phyloP scores from a whole-genome alignment of 2,113 vertebrate genomes.

The Hemicordylus capensis region DNA sequence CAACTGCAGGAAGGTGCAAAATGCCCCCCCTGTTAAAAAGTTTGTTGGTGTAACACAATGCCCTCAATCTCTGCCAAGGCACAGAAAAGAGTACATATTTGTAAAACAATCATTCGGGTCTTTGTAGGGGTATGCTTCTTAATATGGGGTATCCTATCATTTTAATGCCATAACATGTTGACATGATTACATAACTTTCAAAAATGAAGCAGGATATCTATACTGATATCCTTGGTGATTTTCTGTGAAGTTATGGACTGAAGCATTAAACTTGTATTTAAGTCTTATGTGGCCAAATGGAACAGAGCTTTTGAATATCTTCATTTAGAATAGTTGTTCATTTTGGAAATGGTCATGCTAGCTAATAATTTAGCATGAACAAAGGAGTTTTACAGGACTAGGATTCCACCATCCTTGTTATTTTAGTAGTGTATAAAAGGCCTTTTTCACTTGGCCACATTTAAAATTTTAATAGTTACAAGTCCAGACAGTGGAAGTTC shows the following conservation, averaged over 20 bases:
- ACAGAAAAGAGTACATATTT: not conserved
- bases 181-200: not conserved
- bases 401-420: not conserved
- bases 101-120: not conserved
- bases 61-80: not conserved
- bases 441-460: not conserved
- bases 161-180: not conserved
- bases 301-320: not conserved
- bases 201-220: too few species aligned
- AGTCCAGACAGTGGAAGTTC: not conserved
- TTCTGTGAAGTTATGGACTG: not conserved
- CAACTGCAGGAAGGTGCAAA: constrained; percentile 71
- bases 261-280: not conserved
- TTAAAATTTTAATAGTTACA: not conserved
- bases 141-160: not conserved
- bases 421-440: not conserved
- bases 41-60: constrained; percentile 15
- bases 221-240: not conserved
- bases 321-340: too few species aligned
- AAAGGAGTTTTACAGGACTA: not conserved
- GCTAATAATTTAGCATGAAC: not conserved
- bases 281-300: too few species aligned
- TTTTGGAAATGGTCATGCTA: not conserved
- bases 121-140: not conserved
- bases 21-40: constrained; percentile 34